These are phyloP conservation scores for Scaptomyza polygonia DNA, from an alignment of 2,888 invertebrate species.

Conservation along the genomic window DNA sequence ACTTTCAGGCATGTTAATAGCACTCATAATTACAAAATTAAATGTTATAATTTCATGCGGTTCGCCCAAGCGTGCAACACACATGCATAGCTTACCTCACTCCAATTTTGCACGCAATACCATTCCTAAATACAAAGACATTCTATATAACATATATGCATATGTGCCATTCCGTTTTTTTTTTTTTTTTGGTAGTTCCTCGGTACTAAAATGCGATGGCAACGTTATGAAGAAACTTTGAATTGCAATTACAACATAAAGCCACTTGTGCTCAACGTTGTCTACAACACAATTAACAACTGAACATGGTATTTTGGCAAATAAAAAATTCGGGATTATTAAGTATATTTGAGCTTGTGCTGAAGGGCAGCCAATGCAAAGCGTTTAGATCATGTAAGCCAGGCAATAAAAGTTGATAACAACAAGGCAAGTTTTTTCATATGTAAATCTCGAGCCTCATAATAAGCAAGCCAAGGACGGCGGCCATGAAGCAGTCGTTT, in stretches of 20 bases:
- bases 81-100: conserved; percentile 20
- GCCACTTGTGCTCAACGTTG: conserved; percentile 39
- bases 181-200: not conserved
- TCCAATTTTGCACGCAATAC: conserved; percentile 24
- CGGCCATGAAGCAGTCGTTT: conserved; percentile 7
- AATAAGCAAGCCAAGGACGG: conserved; percentile 31
- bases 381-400: conserved; percentile 37
- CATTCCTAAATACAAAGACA: conserved; percentile 21
- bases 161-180: not conserved
- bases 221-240: conserved; percentile 58
- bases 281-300: conserved; percentile 45
- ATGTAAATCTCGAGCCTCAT: conserved; percentile 25
- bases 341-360: conserved; percentile 38
- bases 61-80: conserved; percentile 33
- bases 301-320: conserved; percentile 47
- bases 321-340: conserved; percentile 19
- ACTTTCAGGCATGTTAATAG: conserved; percentile 72
- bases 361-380: conserved; percentile 52
- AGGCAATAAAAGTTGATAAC: conserved; percentile 72
- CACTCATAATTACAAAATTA: conserved; percentile 77
- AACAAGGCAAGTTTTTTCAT: conserved; percentile 39
- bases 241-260: conserved; percentile 60
- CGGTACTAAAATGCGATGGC: conserved; percentile 5
- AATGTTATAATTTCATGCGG: conserved; percentile 72
- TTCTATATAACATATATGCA: conserved; percentile 25